Conservation (phyloP, 2,888 invertebrate genomes). For the Galeruca laticollis region DNA sequence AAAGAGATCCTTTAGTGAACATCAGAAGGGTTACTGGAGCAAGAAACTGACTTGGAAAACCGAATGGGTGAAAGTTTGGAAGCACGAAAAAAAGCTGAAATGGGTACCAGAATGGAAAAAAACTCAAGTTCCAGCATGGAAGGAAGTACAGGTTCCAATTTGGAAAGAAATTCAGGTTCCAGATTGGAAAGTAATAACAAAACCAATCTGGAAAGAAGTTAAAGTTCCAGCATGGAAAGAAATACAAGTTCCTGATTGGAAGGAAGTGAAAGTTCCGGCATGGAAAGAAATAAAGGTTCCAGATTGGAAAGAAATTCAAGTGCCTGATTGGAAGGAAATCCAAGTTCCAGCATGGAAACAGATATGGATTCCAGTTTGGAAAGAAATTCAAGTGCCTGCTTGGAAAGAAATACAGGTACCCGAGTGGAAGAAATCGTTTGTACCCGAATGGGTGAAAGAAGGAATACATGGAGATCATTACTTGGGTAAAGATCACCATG, state of each 20-base stretch:
- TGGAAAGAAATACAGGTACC: slow-evolving; percentile 71
- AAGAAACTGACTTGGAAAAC: slow-evolving; percentile 88
- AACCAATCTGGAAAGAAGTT: slow-evolving; percentile 83
- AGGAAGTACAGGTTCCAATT: slow-evolving; percentile 78
- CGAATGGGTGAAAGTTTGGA: slow-evolving; percentile 83
- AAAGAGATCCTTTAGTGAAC: slow-evolving; percentile 71
- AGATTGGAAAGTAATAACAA: slow-evolving; percentile 80
- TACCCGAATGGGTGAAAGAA: slow-evolving; percentile 82
- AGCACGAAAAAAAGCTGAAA: slow-evolving; percentile 78
- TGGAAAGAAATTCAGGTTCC: slow-evolving; percentile 86
- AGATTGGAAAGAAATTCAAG: slow-evolving; percentile 77
- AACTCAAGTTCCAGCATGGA: slow-evolving; percentile 73
- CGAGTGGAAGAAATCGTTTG: slow-evolving; percentile 78
- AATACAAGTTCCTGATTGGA: slow-evolving; percentile 79
- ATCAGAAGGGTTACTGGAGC: slow-evolving; percentile 81
- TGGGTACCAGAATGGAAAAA: slow-evolving; percentile 84
- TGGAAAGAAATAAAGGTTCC: slow-evolving; percentile 80
- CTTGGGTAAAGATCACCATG: slow-evolving; percentile 83
- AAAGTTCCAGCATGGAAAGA: slow-evolving; percentile 85
- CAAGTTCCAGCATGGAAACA: slow-evolving; percentile 76
- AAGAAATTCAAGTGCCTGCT: slow-evolving; percentile 75
- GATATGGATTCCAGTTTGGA: slow-evolving; percentile 74
- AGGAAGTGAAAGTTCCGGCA: slow-evolving; percentile 77
- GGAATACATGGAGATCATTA: slow-evolving; percentile 85
- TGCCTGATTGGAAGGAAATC: slow-evolving; percentile 74